Conservation (phyloP, 2,113 vertebrate species). For the Ciconia stormi region DNA sequence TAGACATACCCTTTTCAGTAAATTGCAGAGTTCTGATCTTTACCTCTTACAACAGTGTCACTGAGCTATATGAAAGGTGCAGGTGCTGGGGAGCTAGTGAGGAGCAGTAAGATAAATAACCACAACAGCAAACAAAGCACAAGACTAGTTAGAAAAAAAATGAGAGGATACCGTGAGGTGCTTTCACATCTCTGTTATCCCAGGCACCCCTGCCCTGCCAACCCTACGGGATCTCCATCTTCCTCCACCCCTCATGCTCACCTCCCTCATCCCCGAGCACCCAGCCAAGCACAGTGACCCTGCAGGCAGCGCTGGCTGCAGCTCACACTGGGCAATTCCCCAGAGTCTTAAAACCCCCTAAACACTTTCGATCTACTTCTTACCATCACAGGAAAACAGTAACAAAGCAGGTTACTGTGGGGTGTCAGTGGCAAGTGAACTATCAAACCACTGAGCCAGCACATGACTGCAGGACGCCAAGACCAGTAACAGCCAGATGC, state of each 20-base stretch:
- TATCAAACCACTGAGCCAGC: background rate
- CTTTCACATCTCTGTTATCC: background rate
- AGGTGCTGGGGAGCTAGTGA: background rate
- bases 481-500: background rate
- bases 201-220: background rate
- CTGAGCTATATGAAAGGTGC: background rate
- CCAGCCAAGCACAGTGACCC: background rate
- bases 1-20: background rate
- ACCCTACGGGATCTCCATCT: background rate
- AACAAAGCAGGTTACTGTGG: background rate
- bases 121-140: background rate
- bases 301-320: background rate
- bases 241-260: background rate
- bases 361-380: background rate
- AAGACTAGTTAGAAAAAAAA: background rate
- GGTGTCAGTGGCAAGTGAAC: background rate
- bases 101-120: background rate
- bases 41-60: background rate
- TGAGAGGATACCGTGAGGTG: background rate
- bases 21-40: background rate
- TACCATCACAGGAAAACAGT: background rate
- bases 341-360: background rate
- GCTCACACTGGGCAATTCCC: background rate
- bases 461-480: rapidly evolving
- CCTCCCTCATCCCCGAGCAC: background rate